Base-by-base conservation (phyloP, 2,797 vertebrate genomes). In the Scolopax bukidnonensis region DNA sequence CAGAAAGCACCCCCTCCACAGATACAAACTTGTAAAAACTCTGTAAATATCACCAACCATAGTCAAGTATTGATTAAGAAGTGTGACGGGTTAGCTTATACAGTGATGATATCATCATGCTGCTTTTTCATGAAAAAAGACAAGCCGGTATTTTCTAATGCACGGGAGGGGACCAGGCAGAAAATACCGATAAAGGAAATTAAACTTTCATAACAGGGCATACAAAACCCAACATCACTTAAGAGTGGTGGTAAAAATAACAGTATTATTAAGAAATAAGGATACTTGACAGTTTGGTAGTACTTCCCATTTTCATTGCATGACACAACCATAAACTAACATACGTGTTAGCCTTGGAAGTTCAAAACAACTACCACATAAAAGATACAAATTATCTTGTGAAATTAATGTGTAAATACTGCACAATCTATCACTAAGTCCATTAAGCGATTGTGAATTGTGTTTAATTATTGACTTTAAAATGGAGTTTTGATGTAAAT, bases 181-280 rank as follows among this genome's bases (percentile, higher is more conserved):
- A 86, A 71, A 36, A 53, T 6, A 67, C 4, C 2, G 7, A 74
- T 40, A 57, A 87, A 90, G 24, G 33, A 73, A 32, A 82, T 10
- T 3, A 75, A 67, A 51, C 6, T 63, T 71, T 21, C 43, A 69
- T 11, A 75, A 33, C 24, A 79, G 38, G 14, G 5, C 17, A 68
- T 27, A 50, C 47, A 47, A 76, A 82, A 70, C 21, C 0, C 5
- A 30, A 0, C 8, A 78, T 40, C 23, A 47, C n/a, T 69, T 45
- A 61, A 45, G 90, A 67, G 10, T 14, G 24, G 78, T 41, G 28
- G 28, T 30, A 78, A 65, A 84, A 95, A 38, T 24, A 77, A 51
- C 1, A 5, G 9, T 68, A 75, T 60, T 60, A 45, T 36, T 60
- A 59, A 68, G 33, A 77, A 77, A 69, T 41, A 83, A 54, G 74